Evolutionary conservation across 2,113 vertebrate genomes (phyloP), one percentile per base, ranked within the genome.

Genomic region (Albula glossodonta): DNA sequence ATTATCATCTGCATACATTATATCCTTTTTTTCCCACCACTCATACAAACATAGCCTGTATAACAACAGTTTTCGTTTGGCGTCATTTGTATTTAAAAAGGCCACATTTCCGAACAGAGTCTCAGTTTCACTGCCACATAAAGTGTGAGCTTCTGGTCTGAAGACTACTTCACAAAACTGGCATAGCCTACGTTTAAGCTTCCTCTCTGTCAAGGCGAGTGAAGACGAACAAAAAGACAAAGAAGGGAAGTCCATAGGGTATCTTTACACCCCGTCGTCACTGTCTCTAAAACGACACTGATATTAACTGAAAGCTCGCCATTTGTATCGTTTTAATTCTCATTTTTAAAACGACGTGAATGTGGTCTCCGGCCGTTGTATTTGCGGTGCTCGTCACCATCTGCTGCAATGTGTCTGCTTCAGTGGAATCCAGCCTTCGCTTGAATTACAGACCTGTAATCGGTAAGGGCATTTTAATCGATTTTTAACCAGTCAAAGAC

Each of bases 381-480:
- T 25, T 92, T 50, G 91, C 90, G 93, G 90, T 86, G 85, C 79
- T 93, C 53, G 49, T 88, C 90, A 92, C 91, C 19, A 87, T 74
- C 17, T 81, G 88, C 41, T 87, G 87, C 89, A 83, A 81, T 41
- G 87, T 86, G 78, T 56, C 51, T 5, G 48, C 57, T 60, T 86
- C 91, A 86, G 87, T 87, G 57, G 90, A 85, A 22, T 89, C 51
- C 78, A 81, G 80, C 9, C 63, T 41, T 85, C 88, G 66, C 85
- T 89, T 78, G 78, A 95, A 94, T 41, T 13, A 90, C 86, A 91
- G 94, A 60, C 94, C 95, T 3, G 83, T 95, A 52, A 95, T 96
- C 85, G 95, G 95, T 96, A 89, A 95, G 91, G 3, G 7, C 66
- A n/a, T 70, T 70, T 81, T 5, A 17, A 51, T 17, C 5, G 4